phyloP scores from a whole-genome alignment of 2,113 vertebrate genomes.

The Micronycteris hirsuta region DNA sequence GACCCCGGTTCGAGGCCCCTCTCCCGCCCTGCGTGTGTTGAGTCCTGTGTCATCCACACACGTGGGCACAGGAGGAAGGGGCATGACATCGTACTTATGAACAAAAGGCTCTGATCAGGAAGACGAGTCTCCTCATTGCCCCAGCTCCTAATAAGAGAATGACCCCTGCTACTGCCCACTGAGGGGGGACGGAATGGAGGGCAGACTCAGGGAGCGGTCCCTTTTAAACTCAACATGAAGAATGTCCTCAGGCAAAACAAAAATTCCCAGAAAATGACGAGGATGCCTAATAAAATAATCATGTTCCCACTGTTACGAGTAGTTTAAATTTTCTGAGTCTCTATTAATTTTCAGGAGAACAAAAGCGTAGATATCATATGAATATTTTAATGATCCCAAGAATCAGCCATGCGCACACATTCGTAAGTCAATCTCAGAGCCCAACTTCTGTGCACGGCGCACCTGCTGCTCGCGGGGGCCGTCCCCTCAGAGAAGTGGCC shows the following conservation, averaged over 20 bases:
- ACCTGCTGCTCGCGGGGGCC: neutral
- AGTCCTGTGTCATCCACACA: neutral
- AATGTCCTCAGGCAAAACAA: neutral
- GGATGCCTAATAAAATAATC: neutral
- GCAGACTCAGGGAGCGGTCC: neutral
- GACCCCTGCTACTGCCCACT: neutral
- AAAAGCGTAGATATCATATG: neutral
- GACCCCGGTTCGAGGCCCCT: neutral
- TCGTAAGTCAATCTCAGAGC: neutral
- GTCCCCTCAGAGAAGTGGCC: neutral
- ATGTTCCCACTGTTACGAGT: neutral
- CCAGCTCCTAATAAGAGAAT: neutral
- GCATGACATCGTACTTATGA: neutral
- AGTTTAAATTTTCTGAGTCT: neutral
- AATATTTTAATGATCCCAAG: neutral
- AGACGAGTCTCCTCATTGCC: neutral
- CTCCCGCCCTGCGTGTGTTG: fast-evolving
- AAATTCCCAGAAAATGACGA: conserved; percentile 8
- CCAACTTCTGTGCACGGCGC: too few species aligned
- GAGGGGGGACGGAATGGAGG: neutral
- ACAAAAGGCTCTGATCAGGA: neutral
- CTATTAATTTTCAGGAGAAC: neutral
- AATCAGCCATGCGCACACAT: neutral
- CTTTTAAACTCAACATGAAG: neutral
- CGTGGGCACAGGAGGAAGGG: neutral